Conservation (phyloP, 2,888 invertebrate species). For the Ryuthela nishihirai region DNA sequence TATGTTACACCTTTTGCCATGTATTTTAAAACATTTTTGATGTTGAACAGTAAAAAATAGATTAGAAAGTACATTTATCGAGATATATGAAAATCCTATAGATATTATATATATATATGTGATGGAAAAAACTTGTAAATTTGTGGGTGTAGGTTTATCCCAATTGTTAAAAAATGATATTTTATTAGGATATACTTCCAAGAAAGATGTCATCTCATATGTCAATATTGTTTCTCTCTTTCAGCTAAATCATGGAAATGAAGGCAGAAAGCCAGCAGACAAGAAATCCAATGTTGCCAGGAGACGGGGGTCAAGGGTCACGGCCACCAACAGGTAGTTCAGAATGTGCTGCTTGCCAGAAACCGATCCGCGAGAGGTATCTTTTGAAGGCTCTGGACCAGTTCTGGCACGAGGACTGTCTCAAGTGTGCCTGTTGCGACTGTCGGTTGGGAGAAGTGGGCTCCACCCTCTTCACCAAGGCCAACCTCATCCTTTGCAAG, state of each 20-base stretch:
- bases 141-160: too few relatives aligned
- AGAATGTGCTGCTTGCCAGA: constrained; percentile 42
- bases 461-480: constrained; percentile 83
- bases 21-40: too few relatives aligned
- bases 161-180: too few relatives aligned
- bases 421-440: constrained; percentile 89
- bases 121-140: too few relatives aligned
- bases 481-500: constrained; percentile 85
- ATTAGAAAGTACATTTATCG: too few relatives aligned
- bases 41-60: too few relatives aligned
- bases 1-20: too few relatives aligned
- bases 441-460: constrained; percentile 89
- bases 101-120: too few relatives aligned
- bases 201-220: too few relatives aligned
- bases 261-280: constrained; percentile 24
- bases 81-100: too few relatives aligned
- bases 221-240: not conserved
- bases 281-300: constrained; percentile 19
- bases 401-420: constrained; percentile 91
- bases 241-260: constrained; percentile 28
- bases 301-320: constrained; percentile 9
- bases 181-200: too few relatives aligned
- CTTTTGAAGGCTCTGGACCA: constrained; percentile 80
- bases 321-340: constrained; percentile 31
- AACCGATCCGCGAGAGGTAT: constrained; percentile 53